These are phyloP conservation scores for Neoaliturus tenellus DNA, from an alignment of 2,888 invertebrate genomes.

Conservation along the genomic window DNA sequence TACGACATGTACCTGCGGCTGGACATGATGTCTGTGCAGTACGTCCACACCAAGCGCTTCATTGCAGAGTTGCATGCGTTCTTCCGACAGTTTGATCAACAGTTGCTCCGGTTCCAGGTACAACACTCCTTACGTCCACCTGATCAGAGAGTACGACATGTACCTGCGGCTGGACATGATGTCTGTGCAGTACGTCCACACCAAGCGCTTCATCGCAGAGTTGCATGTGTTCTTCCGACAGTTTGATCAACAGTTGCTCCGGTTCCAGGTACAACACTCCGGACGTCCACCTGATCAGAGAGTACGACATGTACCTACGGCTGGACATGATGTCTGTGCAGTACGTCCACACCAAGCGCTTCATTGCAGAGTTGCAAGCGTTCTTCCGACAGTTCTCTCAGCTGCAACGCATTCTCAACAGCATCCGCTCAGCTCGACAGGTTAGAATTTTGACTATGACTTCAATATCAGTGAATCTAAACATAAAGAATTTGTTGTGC, in stretches of 20 bases:
- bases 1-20: conserved; percentile 85
- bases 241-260: neutral
- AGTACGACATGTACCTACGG: conserved; percentile 82
- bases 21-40: conserved; percentile 93
- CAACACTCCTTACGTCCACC: conserved; percentile 61
- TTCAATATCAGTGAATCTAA: too few species aligned
- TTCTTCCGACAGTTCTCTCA: conserved; percentile 92
- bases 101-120: conserved; percentile 58
- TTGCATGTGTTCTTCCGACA: conserved; percentile 75
- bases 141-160: conserved; percentile 76
- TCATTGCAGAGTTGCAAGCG: conserved; percentile 91
- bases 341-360: conserved; percentile 96
- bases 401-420: conserved; percentile 84
- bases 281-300: conserved; percentile 60
- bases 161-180: conserved; percentile 88
- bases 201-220: conserved; percentile 94
- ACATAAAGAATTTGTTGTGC: too few species aligned
- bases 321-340: conserved; percentile 93
- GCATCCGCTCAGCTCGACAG: conserved; percentile 79
- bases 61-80: conserved; percentile 92
- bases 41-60: conserved; percentile 96
- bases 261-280: conserved; percentile 62
- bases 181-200: conserved; percentile 95
- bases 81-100: conserved; percentile 90
- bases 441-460: too few species aligned